Evolutionary conservation across 1,140 invertebrate genomes (phyloP).

Genomic region (Galleria mellonella): DNA sequence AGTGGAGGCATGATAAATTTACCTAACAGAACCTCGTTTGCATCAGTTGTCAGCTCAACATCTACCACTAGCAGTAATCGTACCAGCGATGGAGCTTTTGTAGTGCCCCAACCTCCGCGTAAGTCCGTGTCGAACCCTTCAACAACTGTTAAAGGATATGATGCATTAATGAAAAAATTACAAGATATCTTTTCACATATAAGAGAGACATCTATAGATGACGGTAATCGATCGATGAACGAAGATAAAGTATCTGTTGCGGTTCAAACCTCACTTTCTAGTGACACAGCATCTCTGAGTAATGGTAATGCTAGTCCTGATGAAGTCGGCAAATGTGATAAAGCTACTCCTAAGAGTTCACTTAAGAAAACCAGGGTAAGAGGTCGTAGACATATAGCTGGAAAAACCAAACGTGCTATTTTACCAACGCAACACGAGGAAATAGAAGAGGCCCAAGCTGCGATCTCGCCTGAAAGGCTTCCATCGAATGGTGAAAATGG

Average conservation of each 20-base stretch:
- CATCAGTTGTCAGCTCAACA: conserved; percentile 54
- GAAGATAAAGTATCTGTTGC: conserved; percentile 58
- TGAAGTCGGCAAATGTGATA: conserved; percentile 61
- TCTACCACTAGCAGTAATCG: conserved; percentile 62
- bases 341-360: conserved; percentile 67
- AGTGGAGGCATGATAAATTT: conserved; percentile 62
- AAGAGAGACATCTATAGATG: conserved; percentile 37
- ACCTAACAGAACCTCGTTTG: conserved; percentile 63
- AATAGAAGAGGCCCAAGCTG: conserved; percentile 52
- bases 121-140: conserved; percentile 54
- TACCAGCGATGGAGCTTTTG: conserved; percentile 65
- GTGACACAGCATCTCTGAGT: conserved; percentile 28
- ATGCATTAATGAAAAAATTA: conserved; percentile 59
- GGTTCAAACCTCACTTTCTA: conserved; percentile 44
- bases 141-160: conserved; percentile 59
- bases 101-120: conserved; percentile 62
- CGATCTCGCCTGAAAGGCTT: conserved; percentile 72
- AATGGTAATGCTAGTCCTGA: conserved; percentile 63
- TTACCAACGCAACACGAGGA: conserved; percentile 63
- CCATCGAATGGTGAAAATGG: conserved; percentile 54
- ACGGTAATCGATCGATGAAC: conserved; percentile 34
- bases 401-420: conserved; percentile 61
- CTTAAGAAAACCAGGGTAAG: conserved; percentile 61
- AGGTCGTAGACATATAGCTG: conserved; percentile 50
- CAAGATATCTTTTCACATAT: conserved; percentile 64